A percentile compares a stretch with the other conserved stretches of the same genome.
phyloP scores from a whole-genome alignment of 2,113 vertebrate genomes.

The Acinonyx jubatus region DNA sequence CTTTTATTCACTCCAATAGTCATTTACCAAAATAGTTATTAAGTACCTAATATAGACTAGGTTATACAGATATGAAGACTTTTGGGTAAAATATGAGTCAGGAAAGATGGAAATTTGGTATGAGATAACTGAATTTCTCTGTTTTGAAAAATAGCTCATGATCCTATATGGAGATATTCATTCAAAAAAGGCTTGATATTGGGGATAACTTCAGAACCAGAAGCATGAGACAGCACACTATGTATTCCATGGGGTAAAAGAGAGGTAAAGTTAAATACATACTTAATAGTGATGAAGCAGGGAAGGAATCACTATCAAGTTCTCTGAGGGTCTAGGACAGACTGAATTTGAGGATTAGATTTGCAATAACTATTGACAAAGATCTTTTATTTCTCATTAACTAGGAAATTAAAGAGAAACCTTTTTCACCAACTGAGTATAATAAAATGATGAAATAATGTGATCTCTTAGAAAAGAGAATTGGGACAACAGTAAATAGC shows the following conservation, averaged over 20 bases:
- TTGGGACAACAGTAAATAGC: not conserved
- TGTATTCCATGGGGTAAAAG: not conserved
- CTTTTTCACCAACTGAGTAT: not conserved
- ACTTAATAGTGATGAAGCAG: not conserved
- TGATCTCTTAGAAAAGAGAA: not conserved
- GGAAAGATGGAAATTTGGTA: not conserved
- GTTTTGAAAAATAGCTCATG: not conserved
- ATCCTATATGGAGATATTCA: not conserved
- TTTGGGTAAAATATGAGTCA: not conserved
- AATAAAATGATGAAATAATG: not conserved
- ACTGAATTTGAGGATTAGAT: not conserved
- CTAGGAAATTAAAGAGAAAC: not conserved
- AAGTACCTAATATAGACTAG: not conserved
- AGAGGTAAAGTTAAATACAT: not conserved
- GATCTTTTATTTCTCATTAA: not conserved
- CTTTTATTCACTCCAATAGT: not conserved
- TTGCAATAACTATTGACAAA: not conserved
- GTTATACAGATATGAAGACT: not conserved
- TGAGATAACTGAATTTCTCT: not conserved
- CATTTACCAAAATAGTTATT: not conserved
- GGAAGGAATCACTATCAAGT: not conserved
- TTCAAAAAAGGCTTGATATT: not conserved
- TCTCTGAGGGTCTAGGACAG: not conserved
- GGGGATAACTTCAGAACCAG: not conserved
- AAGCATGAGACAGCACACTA: not conserved